phyloP scores from a whole-genome alignment of 2,888 invertebrate species.

The Ariolimax columbianus region DNA sequence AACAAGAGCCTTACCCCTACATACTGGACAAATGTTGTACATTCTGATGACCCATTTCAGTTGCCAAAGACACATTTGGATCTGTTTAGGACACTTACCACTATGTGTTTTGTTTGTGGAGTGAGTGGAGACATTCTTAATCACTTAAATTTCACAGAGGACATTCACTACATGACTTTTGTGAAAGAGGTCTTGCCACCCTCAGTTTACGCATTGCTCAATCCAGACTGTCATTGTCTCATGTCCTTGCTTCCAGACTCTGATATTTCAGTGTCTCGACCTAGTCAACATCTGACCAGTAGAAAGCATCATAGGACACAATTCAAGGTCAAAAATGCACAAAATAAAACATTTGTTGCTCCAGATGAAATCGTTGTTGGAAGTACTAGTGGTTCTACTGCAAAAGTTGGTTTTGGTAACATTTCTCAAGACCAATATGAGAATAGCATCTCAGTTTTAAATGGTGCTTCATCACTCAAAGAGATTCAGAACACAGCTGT shows the following conservation, averaged over 20 bases:
- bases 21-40: conserved; percentile 58
- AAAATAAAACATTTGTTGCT: background rate
- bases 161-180: background rate
- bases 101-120: conserved; percentile 65
- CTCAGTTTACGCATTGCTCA: background rate
- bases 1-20: background rate
- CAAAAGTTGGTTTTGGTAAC: background rate
- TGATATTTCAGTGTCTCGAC: background rate
- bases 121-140: conserved; percentile 61
- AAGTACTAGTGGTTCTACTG: background rate
- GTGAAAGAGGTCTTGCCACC: conserved; percentile 15
- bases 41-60: conserved; percentile 63
- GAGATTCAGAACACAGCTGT: background rate
- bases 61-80: conserved; percentile 57
- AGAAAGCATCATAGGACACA: background rate
- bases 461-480: background rate
- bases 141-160: conserved; percentile 38
- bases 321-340: background rate
- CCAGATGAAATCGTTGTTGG: background rate
- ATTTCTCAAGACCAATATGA: background rate
- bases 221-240: conserved; percentile 6
- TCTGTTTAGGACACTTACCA: conserved; percentile 61
- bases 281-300: background rate
- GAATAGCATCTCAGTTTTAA: background rate
- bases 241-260: background rate